Conservation (phyloP, 2,113 vertebrate genomes). For the Motacilla alba region DNA sequence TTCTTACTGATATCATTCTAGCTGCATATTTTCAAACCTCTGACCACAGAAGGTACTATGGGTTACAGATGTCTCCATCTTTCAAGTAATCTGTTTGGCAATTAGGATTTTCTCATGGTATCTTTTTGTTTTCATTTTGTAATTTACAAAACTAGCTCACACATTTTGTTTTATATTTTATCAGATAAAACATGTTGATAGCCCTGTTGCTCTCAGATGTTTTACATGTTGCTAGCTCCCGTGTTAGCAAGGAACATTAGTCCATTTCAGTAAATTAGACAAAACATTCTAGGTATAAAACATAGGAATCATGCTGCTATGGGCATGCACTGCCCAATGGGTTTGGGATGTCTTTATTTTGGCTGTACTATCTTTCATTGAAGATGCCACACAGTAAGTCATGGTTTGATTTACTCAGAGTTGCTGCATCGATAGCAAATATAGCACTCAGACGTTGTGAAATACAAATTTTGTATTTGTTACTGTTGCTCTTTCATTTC, state of each 20-base stretch:
- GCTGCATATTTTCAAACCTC: not conserved
- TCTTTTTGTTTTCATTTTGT: not conserved
- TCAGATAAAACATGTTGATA: not conserved
- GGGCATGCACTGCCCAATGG: not conserved
- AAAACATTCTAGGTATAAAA: not conserved
- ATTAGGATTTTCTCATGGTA: not conserved
- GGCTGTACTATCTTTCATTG: not conserved
- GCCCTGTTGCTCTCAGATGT: not conserved
- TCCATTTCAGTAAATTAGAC: not conserved
- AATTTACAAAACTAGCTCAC: not conserved
- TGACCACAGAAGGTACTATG: not conserved
- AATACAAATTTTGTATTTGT: not conserved
- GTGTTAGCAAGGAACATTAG: not conserved
- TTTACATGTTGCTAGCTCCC: not conserved
- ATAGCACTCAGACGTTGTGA: not conserved
- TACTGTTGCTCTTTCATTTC: not conserved
- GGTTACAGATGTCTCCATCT: not conserved
- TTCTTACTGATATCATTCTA: not conserved
- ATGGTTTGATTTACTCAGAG: not conserved
- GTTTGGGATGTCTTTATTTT: constrained; percentile 10
- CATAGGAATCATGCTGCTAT: not conserved
- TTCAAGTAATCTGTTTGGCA: not conserved
- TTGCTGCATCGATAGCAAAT: not conserved
- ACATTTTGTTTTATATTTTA: not conserved
- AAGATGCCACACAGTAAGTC: not conserved